phyloP scores from a whole-genome alignment of 1,140 invertebrate species.

The Euwallacea similis region DNA sequence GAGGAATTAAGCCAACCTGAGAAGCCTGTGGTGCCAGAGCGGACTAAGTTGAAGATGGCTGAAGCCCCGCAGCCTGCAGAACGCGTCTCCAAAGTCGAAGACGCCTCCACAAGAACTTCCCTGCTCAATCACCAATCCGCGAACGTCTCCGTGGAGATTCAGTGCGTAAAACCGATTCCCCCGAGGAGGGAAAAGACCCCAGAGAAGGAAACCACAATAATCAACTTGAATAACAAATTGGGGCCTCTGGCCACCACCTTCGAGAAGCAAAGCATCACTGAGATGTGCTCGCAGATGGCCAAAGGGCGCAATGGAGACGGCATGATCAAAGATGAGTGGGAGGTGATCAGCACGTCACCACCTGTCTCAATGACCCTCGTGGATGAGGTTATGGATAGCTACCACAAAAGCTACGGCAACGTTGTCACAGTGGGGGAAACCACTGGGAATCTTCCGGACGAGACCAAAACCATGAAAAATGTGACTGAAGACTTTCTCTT shows the following conservation, averaged over 20 bases:
- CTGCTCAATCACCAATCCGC: background rate
- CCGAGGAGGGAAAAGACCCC: slow-evolving; percentile 31
- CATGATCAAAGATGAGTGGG: slow-evolving; percentile 38
- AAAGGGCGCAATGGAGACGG: slow-evolving; percentile 10
- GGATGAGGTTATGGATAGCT: slow-evolving; percentile 36
- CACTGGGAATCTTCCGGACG: slow-evolving; percentile 32
- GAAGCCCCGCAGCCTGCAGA: slow-evolving; percentile 1
- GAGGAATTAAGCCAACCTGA: slow-evolving; percentile 1
- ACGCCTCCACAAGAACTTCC: background rate
- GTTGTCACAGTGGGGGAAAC: slow-evolving; percentile 24
- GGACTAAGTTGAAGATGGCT: slow-evolving; percentile 18
- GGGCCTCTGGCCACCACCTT: slow-evolving; percentile 10
- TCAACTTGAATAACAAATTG: slow-evolving; percentile 21
- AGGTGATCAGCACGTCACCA: slow-evolving; percentile 17
- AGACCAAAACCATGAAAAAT: slow-evolving; percentile 33
- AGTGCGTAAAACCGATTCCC: slow-evolving; percentile 26
- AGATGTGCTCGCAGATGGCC: slow-evolving; percentile 21
- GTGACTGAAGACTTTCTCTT: slow-evolving; percentile 44
- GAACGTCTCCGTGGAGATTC: slow-evolving; percentile 16
- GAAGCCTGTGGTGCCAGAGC: slow-evolving; percentile 19
- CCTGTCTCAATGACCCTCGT: slow-evolving; percentile 21
- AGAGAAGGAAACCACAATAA: slow-evolving; percentile 28
- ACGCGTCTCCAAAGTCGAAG: slow-evolving; percentile 5
- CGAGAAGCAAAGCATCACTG: slow-evolving; percentile 19
- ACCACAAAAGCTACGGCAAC: slow-evolving; percentile 30